Percentiles rank a stretch among this genome's conserved stretches.
These are phyloP conservation scores for Eristalis intricaria DNA, from an alignment of 2,888 invertebrate genomes.

Conservation along the genomic window DNA sequence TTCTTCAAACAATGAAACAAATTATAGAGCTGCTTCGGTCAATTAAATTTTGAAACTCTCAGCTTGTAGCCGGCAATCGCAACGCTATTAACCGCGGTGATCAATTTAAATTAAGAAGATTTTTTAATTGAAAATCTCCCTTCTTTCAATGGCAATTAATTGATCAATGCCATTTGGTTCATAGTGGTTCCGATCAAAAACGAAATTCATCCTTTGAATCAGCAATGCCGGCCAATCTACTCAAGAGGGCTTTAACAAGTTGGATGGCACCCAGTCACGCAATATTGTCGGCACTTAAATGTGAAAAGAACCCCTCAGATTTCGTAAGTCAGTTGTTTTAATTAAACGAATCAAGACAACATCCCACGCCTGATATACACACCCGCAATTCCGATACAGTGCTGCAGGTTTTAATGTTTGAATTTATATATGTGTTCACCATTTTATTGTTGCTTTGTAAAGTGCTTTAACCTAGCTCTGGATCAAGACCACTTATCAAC, in stretches of 20 bases:
- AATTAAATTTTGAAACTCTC: constrained; percentile 57
- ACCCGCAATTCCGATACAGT: constrained; percentile 63
- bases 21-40: not conserved
- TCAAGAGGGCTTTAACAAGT: constrained; percentile 56
- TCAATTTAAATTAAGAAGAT: constrained; percentile 72
- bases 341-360: constrained; percentile 71
- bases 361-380: constrained; percentile 68
- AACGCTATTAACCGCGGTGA: constrained; percentile 68
- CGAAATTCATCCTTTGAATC: constrained; percentile 68
- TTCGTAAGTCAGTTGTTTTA: constrained; percentile 69
- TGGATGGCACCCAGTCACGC: constrained; percentile 72
- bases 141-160: constrained; percentile 70
- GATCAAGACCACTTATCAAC: no score
- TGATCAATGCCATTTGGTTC: constrained; percentile 71
- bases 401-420: constrained; percentile 28
- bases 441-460: no score
- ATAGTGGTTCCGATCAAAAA: constrained; percentile 69
- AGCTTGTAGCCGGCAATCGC: constrained; percentile 69
- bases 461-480: no score
- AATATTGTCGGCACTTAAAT: constrained; percentile 69
- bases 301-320: constrained; percentile 71
- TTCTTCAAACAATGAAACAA: no score
- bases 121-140: constrained; percentile 72
- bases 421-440: not conserved
- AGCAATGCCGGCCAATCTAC: constrained; percentile 51